These are phyloP conservation scores for Solenodon paradoxus DNA, from an alignment of 2,113 vertebrate genomes.

Conservation along the genomic window DNA sequence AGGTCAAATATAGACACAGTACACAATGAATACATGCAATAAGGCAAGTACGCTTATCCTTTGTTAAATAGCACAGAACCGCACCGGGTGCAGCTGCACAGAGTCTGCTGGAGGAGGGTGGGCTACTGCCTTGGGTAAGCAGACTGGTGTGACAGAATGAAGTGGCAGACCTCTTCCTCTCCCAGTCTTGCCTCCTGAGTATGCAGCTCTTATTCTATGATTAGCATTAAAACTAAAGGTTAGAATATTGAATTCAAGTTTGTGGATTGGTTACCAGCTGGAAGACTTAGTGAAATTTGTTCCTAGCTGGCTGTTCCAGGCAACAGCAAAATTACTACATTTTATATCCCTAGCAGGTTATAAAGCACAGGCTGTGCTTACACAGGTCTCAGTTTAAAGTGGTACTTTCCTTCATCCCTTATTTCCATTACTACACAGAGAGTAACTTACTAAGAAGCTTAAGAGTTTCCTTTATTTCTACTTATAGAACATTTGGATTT, in stretches of 20 bases:
- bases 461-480: neutral
- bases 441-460: neutral
- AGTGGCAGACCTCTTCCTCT: neutral
- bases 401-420: neutral
- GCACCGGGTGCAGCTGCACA: rapidly evolving
- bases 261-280: constrained; percentile 59
- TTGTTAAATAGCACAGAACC: neutral
- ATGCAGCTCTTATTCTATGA: neutral
- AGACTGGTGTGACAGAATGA: neutral
- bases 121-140: neutral
- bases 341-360: neutral
- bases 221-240: constrained; percentile 56
- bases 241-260: constrained; percentile 45
- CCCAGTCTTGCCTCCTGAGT: neutral
- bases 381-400: constrained; percentile 24
- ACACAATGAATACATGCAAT: neutral
- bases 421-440: neutral
- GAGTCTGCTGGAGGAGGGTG: neutral
- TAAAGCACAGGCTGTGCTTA: constrained; percentile 57
- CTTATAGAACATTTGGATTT: neutral
- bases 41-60: neutral
- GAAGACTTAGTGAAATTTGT: constrained; percentile 56
- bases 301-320: constrained; percentile 17
- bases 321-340: neutral
- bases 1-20: neutral